Evolutionary conservation across 2,113 vertebrate genomes (phyloP).

Genomic region (Gorilla gorilla): DNA sequence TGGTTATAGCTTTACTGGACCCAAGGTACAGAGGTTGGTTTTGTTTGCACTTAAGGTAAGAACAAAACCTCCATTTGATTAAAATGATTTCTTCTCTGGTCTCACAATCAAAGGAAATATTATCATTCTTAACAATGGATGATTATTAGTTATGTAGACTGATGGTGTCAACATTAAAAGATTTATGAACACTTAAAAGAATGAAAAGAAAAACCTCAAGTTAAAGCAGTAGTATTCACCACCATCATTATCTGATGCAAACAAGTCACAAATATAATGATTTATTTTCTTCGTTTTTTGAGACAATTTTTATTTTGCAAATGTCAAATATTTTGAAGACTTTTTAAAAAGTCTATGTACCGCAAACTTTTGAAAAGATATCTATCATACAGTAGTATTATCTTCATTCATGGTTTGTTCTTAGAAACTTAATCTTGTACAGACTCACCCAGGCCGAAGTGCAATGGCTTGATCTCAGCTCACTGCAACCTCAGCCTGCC

Average conservation of each 20-base stretch:
- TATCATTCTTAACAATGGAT: background rate
- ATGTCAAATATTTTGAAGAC: background rate
- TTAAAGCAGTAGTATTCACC: background rate
- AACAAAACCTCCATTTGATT: background rate
- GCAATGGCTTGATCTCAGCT: too few species aligned
- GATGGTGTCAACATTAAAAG: background rate
- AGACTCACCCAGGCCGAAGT: background rate
- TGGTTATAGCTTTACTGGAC: background rate
- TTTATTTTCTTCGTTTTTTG: background rate
- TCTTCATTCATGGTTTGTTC: background rate
- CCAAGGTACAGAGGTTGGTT: background rate
- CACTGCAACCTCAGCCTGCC: too few species aligned
- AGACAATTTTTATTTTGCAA: conserved; percentile 27
- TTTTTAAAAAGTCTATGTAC: background rate
- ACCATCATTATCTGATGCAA: background rate
- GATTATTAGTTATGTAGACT: background rate
- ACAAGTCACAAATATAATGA: background rate
- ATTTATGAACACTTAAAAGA: background rate
- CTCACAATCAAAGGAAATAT: background rate
- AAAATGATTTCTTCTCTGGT: background rate
- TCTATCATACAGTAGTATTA: background rate
- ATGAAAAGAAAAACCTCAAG: background rate
- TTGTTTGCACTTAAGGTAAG: background rate
- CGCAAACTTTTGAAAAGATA: background rate
- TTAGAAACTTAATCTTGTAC: background rate